phyloP scores from a whole-genome alignment of 2,797 vertebrate genomes.

The Melanotaenia trifasciata region DNA sequence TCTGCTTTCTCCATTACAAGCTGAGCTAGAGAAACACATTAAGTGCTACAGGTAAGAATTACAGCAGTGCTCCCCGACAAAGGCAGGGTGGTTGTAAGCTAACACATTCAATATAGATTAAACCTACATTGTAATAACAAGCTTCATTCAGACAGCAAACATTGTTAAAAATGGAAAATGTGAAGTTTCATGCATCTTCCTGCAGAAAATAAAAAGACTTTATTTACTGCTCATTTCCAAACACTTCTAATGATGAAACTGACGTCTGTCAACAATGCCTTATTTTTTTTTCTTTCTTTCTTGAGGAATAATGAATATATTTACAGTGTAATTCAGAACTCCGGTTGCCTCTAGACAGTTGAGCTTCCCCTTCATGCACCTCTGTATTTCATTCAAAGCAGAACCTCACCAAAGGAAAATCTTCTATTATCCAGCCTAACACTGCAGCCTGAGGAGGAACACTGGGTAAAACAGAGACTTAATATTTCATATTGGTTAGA shows the following conservation, averaged over 20 bases:
- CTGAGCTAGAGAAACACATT: conserved; percentile 56
- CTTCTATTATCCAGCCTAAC: conserved; percentile 84
- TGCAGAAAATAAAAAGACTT: conserved; percentile 69
- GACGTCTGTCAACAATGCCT: conserved; percentile 82
- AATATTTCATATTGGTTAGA: conserved; percentile 86
- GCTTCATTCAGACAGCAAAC: conserved; percentile 63
- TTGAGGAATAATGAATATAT: conserved; percentile 83
- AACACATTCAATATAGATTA: conserved; percentile 59
- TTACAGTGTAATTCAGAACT: conserved; percentile 81
- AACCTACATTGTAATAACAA: conserved; percentile 55
- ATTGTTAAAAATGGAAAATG: conserved; percentile 72
- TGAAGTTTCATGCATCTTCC: conserved; percentile 59
- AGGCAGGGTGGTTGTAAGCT: conserved; percentile 40
- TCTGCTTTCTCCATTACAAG: conserved; percentile 72
- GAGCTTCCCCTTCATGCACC: conserved; percentile 81
- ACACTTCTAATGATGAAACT: conserved; percentile 76
- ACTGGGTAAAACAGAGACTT: conserved; percentile 84
- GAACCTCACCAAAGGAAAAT: conserved; percentile 82
- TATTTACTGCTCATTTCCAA: conserved; percentile 75
- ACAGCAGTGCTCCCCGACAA: conserved; percentile 29
- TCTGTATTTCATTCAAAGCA: conserved; percentile 84
- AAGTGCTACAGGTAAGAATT: conserved; percentile 67
- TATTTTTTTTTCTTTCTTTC: conserved; percentile 38
- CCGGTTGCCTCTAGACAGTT: conserved; percentile 80
- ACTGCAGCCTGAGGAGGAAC: conserved; percentile 83